These are phyloP conservation scores for Lepidotrigona ventralis DNA, from an alignment of 1,140 invertebrate species.

Conservation along the genomic window DNA sequence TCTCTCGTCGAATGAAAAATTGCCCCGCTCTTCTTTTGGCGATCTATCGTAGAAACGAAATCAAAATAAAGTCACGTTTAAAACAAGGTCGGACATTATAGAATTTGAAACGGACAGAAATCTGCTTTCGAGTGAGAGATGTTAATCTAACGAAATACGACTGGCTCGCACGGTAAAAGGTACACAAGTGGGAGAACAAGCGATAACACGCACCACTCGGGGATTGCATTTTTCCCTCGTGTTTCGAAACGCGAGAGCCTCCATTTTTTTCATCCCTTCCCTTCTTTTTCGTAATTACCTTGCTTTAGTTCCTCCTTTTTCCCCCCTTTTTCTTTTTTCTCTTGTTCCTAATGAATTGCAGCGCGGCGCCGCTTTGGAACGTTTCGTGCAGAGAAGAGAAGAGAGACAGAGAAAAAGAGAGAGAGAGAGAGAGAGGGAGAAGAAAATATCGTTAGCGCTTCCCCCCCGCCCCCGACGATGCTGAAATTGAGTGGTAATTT, in stretches of 20 bases:
- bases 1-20: no score
- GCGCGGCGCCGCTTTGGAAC: constrained; percentile 3
- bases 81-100: neutral
- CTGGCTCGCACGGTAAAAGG: neutral
- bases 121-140: neutral
- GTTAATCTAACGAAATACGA: neutral
- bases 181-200: neutral
- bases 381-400: neutral
- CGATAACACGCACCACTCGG: neutral
- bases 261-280: neutral
- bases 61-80: no score
- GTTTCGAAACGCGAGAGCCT: neutral
- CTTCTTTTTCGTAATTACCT: neutral
- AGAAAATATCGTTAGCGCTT: neutral
- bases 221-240: neutral
- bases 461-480: neutral
- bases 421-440: no score
- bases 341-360: constrained; percentile 16
- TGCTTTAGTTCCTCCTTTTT: neutral
- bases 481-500: constrained; percentile 67
- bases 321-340: neutral
- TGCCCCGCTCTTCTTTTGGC: no score
- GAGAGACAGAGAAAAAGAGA: neutral
- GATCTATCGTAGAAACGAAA: no score
- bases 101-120: constrained; percentile 1